phyloP scores from a whole-genome alignment of 2,797 vertebrate species.

The Peromyscus nudipes region DNA sequence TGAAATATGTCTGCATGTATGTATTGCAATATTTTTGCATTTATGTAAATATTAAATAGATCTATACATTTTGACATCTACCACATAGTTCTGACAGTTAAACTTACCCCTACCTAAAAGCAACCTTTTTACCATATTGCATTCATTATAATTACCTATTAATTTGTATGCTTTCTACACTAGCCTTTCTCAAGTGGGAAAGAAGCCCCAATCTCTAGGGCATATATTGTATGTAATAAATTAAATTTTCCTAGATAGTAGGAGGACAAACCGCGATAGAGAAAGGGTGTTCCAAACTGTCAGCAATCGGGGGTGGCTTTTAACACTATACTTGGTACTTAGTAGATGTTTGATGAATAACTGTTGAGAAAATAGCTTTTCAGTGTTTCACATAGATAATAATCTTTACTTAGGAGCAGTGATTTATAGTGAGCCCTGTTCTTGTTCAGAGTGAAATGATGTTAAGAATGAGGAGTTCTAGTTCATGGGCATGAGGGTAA shows the following conservation, averaged over 20 bases:
- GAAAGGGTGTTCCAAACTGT: conserved; percentile 35
- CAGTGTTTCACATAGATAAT: conserved; percentile 53
- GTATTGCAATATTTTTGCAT: conserved; percentile 29
- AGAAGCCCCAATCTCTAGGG: conserved; percentile 14
- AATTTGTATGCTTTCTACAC: conserved; percentile 29
- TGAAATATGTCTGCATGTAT: conserved; percentile 21
- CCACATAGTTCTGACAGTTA: conserved; percentile 38
- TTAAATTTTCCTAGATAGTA: background rate
- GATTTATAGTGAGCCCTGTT: background rate
- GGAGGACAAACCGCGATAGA: conserved; percentile 2
- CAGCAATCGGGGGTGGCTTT: background rate
- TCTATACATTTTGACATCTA: conserved; percentile 25
- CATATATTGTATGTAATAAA: conserved; percentile 25
- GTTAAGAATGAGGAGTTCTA: conserved; percentile 14
- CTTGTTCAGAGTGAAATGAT: conserved; percentile 37
- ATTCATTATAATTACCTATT: conserved; percentile 61
- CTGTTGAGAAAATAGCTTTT: conserved; percentile 60
- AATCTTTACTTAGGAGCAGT: background rate
- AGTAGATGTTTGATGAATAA: conserved; percentile 39
- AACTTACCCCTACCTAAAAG: conserved; percentile 60
- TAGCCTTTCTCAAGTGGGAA: conserved; percentile 12
- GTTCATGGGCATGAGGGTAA: background rate
- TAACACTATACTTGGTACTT: background rate
- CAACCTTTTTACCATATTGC: conserved; percentile 35
- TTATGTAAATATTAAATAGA: conserved; percentile 17